Conservation (phyloP, 53 echinoderm and acorn worm genomes). For the Hippasteria phrygiana region DNA sequence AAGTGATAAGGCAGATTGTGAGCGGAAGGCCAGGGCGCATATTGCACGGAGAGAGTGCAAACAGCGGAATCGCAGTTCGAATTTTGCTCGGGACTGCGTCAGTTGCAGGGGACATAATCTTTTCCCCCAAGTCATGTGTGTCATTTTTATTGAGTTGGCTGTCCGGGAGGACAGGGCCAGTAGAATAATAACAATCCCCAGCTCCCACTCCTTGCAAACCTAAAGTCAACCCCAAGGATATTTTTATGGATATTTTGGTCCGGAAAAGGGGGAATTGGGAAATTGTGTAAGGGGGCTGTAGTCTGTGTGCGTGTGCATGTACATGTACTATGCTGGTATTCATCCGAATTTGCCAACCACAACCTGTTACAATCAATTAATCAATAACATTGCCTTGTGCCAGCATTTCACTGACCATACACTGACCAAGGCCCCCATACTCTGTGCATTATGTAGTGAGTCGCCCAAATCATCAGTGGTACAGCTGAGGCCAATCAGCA, state of each 20-base stretch:
- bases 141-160: constrained; percentile 14
- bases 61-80: constrained; percentile 1
- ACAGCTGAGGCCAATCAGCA: too few species aligned
- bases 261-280: too few species aligned
- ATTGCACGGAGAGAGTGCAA: constrained; percentile 2
- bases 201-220: neutral
- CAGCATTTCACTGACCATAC: neutral
- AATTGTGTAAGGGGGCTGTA: too few species aligned
- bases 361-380: constrained; percentile 28
- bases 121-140: neutral
- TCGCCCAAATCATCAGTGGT: neutral
- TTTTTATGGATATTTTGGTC: neutral
- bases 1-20: constrained; percentile 42
- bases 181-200: neutral
- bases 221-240: neutral
- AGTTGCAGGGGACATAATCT: constrained; percentile 32
- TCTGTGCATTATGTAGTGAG: neutral
- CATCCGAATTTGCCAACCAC: constrained; percentile 3
- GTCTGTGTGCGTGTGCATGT: neutral
- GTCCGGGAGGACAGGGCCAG: neutral
- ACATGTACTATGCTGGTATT: constrained; percentile 13
- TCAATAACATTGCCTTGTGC: neutral
- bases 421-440: neutral
- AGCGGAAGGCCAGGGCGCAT: neutral
- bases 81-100: neutral